A percentile compares a stretch with the other conserved stretches of the same genome.
Evolutionary conservation across 2,888 invertebrate genomes (phyloP).

Genomic region (Pediacus dermestoides): DNA sequence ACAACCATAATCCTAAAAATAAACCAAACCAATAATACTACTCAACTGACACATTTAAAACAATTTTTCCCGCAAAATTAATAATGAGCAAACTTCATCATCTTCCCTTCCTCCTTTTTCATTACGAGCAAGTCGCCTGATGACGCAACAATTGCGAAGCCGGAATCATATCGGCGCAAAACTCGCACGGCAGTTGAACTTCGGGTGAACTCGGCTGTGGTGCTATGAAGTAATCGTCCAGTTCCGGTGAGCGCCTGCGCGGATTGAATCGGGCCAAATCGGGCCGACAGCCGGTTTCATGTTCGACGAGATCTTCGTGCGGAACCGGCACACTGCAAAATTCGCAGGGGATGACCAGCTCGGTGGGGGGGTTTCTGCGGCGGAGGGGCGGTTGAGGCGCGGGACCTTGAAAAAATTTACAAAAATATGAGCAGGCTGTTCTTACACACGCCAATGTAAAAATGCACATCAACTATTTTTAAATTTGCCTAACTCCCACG

Average conservation of each 20-base stretch:
- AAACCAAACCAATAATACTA: too few species aligned
- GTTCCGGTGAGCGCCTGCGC: constrained; percentile 43
- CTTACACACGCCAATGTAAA: too few species aligned
- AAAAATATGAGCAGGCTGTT: neutral
- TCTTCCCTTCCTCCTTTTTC: too few species aligned
- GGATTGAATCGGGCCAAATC: constrained; percentile 45
- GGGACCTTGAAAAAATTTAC: constrained; percentile 31
- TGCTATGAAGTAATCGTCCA: constrained; percentile 32
- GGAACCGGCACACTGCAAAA: constrained; percentile 55
- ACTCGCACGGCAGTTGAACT: constrained; percentile 59
- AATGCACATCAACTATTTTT: too few species aligned
- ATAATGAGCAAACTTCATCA: too few species aligned
- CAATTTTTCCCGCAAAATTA: too few species aligned
- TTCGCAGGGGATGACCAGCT: constrained; percentile 54
- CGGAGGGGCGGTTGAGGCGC: constrained; percentile 52
- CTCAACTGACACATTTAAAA: too few species aligned
- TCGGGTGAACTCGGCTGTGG: constrained; percentile 40
- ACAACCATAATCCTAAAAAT: too few species aligned
- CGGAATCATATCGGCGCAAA: constrained; percentile 54
- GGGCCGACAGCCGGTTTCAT: constrained; percentile 52
- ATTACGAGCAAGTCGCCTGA: constrained; percentile 50
- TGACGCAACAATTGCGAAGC: constrained; percentile 55
- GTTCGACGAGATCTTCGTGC: constrained; percentile 52
- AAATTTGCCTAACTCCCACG: too few species aligned
- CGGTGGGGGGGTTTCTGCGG: constrained; percentile 54